These are phyloP conservation scores for Bombus consobrinus DNA, from an alignment of 1,140 invertebrate species.

Conservation along the genomic window DNA sequence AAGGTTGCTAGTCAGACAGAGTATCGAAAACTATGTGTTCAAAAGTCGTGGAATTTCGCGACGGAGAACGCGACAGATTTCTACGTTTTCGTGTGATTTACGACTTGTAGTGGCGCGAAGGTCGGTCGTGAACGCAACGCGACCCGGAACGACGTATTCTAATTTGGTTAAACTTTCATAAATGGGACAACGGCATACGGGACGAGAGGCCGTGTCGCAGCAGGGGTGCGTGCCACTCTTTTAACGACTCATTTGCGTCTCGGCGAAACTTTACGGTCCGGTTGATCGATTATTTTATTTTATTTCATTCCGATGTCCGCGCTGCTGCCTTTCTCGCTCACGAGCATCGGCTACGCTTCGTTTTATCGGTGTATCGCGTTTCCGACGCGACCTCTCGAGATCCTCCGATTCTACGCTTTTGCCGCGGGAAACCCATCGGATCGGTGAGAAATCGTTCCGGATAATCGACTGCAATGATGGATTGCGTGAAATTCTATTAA, in stretches of 20 bases:
- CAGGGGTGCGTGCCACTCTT: conserved; percentile 66
- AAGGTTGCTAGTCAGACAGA: background rate
- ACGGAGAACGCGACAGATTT: conserved; percentile 26
- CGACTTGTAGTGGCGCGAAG: background rate
- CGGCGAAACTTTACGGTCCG: conserved; percentile 64
- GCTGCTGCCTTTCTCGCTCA: conserved; percentile 22
- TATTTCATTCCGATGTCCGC: conserved; percentile 62
- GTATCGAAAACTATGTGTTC: background rate
- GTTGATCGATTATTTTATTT: conserved; percentile 75
- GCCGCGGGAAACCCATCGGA: conserved; percentile 57
- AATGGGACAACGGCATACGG: conserved; percentile 54
- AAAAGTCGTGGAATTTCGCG: conserved; percentile 4
- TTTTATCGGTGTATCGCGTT: conserved; percentile 70
- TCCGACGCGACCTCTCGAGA: conserved; percentile 52
- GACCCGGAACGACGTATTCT: conserved; percentile 63
- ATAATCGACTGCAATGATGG: conserved; percentile 24
- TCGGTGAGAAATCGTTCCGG: conserved; percentile 42
- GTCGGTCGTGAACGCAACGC: conserved; percentile 37
- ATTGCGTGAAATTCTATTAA: conserved; percentile 7
- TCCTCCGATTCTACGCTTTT: conserved; percentile 21
- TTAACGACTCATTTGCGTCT: conserved; percentile 76
- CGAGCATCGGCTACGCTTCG: conserved; percentile 34
- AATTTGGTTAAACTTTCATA: conserved; percentile 71
- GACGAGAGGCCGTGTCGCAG: conserved; percentile 54
- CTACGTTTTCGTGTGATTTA: conserved; percentile 55